Evolutionary conservation across 2,113 vertebrate species (phyloP), one percentile per base, ranked within the genome.

Genomic region (Cichladusa arquata): DNA sequence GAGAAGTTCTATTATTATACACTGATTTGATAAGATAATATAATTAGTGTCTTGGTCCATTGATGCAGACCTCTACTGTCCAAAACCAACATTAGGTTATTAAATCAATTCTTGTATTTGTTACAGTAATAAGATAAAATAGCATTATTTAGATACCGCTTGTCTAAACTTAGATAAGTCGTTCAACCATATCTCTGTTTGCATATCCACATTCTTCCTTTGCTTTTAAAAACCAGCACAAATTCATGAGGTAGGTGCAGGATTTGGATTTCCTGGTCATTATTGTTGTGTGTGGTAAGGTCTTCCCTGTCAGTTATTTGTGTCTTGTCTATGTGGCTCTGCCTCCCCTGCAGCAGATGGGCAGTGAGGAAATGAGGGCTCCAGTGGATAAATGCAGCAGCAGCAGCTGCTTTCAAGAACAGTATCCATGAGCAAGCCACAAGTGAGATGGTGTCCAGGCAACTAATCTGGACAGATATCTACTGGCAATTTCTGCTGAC

Each of bases 11-110:
- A 61, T 92, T 93, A 93, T 94, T 97, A 60, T 67, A 70, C 56
- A 84, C 64, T 67, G 82, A 93, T 95, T 94, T 95, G 92, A 95
- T 94, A 95, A 89, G 86, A 74, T 91, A 92, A 95, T 69, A 62
- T 61, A 96, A 96, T 95, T 93, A 94, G 69, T 54, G 45, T 50
- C 71, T 84, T 86, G 88, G 82, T 86, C 79, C 62, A 86, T 64
- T 74, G 92, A 95, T 78, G 86, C 86, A 88, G 88, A 77, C 72
- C 66, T 95, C 73, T 67, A 71, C 74, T 78, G 88, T 93, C 88
- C 88, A 96, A 96, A 94, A 90, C 2, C 57, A 95, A 93, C 88
- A 93, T 96, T 91, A 93, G 40, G n/a, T 95, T 95, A 93, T 96
- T 94, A 92, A 96, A 95, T 96, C 85, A 93, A 88, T 96, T 90